Evolutionary conservation across 2,113 vertebrate genomes (phyloP), one percentile per base, ranked within the genome.

Genomic region (Pelvicachromis taeniatus): DNA sequence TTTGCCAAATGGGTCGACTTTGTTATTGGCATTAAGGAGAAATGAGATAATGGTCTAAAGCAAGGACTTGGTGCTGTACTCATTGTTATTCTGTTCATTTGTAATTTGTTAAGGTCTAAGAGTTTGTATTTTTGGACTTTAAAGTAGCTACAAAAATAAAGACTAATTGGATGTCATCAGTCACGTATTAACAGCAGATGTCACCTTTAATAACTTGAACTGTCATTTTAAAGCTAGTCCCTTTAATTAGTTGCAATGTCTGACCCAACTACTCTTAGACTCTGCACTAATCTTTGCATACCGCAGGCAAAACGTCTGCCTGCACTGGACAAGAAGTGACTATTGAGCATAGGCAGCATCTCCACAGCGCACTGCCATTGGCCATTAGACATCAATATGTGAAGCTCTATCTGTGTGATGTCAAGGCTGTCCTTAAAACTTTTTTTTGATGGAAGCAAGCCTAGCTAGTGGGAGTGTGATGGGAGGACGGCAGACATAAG

Each of bases 311-410:
- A 89, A 83, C 61, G 75, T 89, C 85, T 78, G 88, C 83, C 70
- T 75, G 83, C 77, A 50, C 14, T 5, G 80, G 75, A 89, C 89
- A 89, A 89, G 85, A 87, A 75, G 83, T 73, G 88, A 91, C 89
- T 87, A 87, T 93, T 89, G 89, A 93, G 86, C 75, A 89, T 83
- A 82, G 9, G 90, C 79, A 77, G 90, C 86, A 50, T 90, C 77
- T 89, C 83, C 78, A 61, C 86, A 85, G 80, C 86, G 87, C 85
- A 3, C 86, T 90, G 93, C 88, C 86, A 48, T 87, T 54, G 63
- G 61, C 84, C 85, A 90, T 93, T 87, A 91, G 87, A 84, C 91
- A 87, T 89, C 84, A 68, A 88, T 82, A 87, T 80, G 87, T 83
- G 82, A 75, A 73, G 80, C 78, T 87, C 77, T 80, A 12, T 88